phyloP scores from a whole-genome alignment of 1,140 invertebrate genomes.

The Laupala kohalensis region DNA sequence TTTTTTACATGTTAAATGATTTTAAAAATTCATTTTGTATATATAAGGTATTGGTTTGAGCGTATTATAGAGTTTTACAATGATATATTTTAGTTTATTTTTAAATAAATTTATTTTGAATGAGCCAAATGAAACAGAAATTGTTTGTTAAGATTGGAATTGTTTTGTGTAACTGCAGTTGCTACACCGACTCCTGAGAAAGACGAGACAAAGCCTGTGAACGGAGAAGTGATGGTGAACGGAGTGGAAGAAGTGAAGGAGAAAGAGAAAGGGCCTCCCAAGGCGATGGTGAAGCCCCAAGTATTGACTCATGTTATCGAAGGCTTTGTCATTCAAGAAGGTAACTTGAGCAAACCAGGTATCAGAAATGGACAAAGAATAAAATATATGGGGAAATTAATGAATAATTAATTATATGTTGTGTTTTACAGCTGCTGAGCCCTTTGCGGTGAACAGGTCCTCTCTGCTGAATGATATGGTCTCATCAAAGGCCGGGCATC shows the following conservation, averaged over 20 bases:
- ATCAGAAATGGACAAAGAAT: background rate
- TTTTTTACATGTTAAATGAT: background rate
- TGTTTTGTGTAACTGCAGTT: background rate
- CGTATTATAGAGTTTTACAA: background rate
- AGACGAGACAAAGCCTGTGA: background rate
- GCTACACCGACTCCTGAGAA: background rate
- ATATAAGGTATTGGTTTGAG: background rate
- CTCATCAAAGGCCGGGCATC: constrained; percentile 29
- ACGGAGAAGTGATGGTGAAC: background rate
- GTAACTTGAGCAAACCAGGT: no score
- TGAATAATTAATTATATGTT: background rate
- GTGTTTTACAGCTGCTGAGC: constrained; percentile 47
- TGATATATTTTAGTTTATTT: background rate
- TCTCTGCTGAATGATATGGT: constrained; percentile 32
- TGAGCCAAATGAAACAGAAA: background rate
- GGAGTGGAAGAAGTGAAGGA: constrained; percentile 1
- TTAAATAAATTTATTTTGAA: background rate
- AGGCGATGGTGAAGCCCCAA: constrained; percentile 91
- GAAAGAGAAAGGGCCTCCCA: constrained; percentile 39
- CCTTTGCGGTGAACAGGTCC: constrained; percentile 69
- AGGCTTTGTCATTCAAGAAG: constrained; percentile 92
- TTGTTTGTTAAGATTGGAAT: background rate
- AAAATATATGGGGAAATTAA: background rate
- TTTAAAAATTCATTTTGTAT: background rate
- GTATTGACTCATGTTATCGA: constrained; percentile 93